These are phyloP conservation scores for Phataginus tetradactyla DNA, from an alignment of 2,797 vertebrate genomes.

Conservation along the genomic window DNA sequence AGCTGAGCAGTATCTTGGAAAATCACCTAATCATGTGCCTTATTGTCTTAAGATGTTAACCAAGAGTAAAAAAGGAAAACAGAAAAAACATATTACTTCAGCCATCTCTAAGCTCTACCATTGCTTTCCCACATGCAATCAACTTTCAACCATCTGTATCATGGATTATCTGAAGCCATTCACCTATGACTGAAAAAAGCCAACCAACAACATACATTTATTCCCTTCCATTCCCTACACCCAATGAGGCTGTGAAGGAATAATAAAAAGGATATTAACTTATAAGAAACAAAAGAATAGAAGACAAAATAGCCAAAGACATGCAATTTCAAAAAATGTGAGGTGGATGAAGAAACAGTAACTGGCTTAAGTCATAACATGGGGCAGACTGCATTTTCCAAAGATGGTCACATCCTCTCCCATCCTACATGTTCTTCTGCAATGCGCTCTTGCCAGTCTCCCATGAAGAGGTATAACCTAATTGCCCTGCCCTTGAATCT, in stretches of 20 bases:
- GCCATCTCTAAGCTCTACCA: background rate
- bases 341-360: background rate
- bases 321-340: background rate
- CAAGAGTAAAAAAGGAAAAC: background rate
- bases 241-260: background rate
- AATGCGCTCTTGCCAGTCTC: background rate
- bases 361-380: background rate
- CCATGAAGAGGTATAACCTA: background rate
- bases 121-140: background rate
- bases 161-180: background rate
- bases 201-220: background rate
- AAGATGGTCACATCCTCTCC: background rate
- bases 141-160: background rate
- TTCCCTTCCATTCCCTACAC: background rate
- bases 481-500: background rate
- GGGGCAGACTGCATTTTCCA: background rate
- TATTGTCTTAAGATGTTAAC: background rate
- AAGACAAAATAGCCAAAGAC: background rate
- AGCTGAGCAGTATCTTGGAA: background rate
- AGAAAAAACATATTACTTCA: background rate
- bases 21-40: background rate
- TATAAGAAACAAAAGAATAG: background rate
- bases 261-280: background rate
- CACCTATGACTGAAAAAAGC: background rate
- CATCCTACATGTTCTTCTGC: background rate